Evolutionary conservation across 2,113 vertebrate species (phyloP), one percentile per base, ranked within the genome.

Genomic region (Lagenorhynchus albirostris): DNA sequence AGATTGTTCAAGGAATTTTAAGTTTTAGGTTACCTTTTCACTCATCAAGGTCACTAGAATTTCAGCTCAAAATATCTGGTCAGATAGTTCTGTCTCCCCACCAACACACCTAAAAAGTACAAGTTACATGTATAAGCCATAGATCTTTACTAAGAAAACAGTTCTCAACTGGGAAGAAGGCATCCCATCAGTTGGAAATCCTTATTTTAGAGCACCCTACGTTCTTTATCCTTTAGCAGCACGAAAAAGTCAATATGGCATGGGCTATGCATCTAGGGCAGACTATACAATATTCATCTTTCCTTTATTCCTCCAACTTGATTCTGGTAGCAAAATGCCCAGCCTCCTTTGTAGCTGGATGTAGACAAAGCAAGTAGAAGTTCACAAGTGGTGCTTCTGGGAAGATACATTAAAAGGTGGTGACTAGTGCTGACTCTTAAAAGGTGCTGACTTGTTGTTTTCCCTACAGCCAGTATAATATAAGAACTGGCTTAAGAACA

Each of bases 1-100:
- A 85, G 50, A 20, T 18, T 89, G 15, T 91, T 79, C 82, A 79
- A 83, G 20, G n/a, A 94, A 73, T 73, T 94, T 71, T 53, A 96
- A 90, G 44, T 77, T 87, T 86, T 71, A 73, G 11, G 53, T 73
- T 58, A 83, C 25, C 62, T 92, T 89, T 91, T 74, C 23, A 79
- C n/a, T 77, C 5, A 47, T 65, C 31, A 94, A 74, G 36, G 20
- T 87, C 74, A 80, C 41, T 81, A 47, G n/a, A 83, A 91, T 53
- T 58, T 55, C n/a, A 68, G 82, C 29, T 84, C 29, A 90, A 63
- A 73, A 15, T 79, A 65, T 70, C 58, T 73, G 38, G 87, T 47
- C 12, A 67, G 81, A 29, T 91, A 53, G 50, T 20, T 88, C 65
- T 53, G 38, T 83, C 44, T 74, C 70, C 25, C 47, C 38, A 73